A percentile compares a stretch with the other conserved stretches of the same genome.
phyloP scores from a whole-genome alignment of 2,888 invertebrate genomes.

The Hoplodrina blanda region DNA sequence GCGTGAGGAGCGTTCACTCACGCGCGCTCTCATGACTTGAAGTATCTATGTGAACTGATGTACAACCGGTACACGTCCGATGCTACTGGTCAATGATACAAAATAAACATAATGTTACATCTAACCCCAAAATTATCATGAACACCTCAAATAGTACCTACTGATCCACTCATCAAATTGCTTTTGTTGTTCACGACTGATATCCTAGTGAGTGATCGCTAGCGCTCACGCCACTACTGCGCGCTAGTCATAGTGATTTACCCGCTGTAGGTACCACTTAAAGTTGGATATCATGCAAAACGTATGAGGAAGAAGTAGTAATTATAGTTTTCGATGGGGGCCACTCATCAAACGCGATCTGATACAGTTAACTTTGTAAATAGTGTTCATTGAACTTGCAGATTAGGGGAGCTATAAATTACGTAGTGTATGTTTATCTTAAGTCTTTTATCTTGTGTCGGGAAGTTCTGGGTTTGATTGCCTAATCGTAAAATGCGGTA shows the following conservation, averaged over 20 bases:
- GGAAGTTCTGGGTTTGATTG: neutral
- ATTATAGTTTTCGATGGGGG: constrained; percentile 32
- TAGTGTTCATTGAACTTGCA: constrained; percentile 30
- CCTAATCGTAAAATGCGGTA: neutral
- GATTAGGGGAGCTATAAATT: neutral
- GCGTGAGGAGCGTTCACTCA: constrained; percentile 9
- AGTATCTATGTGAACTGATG: neutral
- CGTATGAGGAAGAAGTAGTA: constrained; percentile 25
- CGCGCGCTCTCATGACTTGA: too few species aligned
- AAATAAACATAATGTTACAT: neutral
- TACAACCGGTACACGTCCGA: neutral
- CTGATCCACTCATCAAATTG: constrained; percentile 8
- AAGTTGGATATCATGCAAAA: constrained; percentile 20
- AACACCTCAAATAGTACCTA: neutral
- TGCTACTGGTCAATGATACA: neutral
- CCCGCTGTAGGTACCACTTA: constrained; percentile 40
- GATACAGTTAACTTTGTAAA: neutral
- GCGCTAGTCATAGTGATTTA: constrained; percentile 24
- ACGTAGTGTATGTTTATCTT: neutral
- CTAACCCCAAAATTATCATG: neutral
- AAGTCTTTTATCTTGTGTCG: neutral
- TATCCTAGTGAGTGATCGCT: constrained; percentile 3
- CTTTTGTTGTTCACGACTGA: constrained; percentile 9
- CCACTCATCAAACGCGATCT: constrained; percentile 32
- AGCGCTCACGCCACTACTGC: constrained; percentile 14